A percentile compares a stretch with the other conserved stretches of the same genome.
Evolutionary conservation across 2,888 invertebrate genomes (phyloP).

Genomic region (Notodonta ziczac): DNA sequence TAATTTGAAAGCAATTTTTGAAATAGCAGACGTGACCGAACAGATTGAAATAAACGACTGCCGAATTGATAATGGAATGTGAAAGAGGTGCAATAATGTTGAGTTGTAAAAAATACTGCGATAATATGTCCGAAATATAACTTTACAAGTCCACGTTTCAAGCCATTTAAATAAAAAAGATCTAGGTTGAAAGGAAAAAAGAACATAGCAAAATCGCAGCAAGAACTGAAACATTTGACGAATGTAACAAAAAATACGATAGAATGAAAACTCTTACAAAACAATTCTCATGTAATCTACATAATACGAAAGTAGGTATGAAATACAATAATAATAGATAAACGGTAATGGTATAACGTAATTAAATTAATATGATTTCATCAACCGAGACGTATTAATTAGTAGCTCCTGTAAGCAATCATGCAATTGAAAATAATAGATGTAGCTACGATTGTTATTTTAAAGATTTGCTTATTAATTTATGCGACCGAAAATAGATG

Average conservation of each 20-base stretch:
- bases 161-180: background rate
- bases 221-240: background rate
- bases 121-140: background rate
- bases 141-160: background rate
- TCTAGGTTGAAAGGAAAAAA: background rate
- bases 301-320: constrained; percentile 13
- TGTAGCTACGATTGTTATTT: background rate
- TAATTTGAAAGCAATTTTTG: constrained; percentile 56
- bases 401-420: background rate
- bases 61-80: constrained; percentile 25
- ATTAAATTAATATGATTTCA: background rate
- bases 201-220: background rate
- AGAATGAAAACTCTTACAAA: background rate
- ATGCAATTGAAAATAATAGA: background rate
- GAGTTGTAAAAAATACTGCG: background rate
- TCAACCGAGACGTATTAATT: background rate
- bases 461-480: too few species aligned
- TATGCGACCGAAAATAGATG: too few species aligned
- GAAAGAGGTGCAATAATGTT: background rate
- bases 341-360: background rate
- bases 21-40: constrained; percentile 60
- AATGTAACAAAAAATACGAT: background rate
- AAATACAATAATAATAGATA: background rate
- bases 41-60: constrained; percentile 40
- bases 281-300: constrained; percentile 1